Base-by-base conservation (phyloP, 2,888 invertebrate species). In the Spodoptera picta region DNA sequence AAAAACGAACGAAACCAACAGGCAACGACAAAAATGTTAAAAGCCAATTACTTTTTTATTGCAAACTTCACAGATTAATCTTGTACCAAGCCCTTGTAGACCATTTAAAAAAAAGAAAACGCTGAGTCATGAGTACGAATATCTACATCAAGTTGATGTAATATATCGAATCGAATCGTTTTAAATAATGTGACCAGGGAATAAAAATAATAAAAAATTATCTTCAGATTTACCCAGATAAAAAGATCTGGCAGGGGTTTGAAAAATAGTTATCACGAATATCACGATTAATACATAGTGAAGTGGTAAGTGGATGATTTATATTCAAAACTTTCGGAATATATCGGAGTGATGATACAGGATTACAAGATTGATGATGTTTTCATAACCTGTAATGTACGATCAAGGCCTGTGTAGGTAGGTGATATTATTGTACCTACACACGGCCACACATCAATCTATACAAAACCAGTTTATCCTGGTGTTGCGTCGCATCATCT, bases 241-340 rank as follows among this genome's bases (percentile, higher is more conserved):
- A 71, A 67, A 72, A 55, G 49, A 51, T 53, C 66, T 53, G 75
- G 64, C 69, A 47, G 7, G 24, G 50, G 64, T 64, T 36, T 64
- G 58, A 74, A 67, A 67, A 61, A 75, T 68, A 68, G 68, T 68
- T 61, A 45, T 44, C 48, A 52, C 71, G 71, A 73, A 64, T 61
- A 45, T 44, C 48, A 52, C 71, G 75, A 73, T 74, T 64, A 67
- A 74, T 74, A 63, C 49, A 46, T 41, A 31, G 24, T 36, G 36
- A 36, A 36, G 36, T 36, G 36, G 36, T 9, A 36, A 57, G 50
- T 70, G 49, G 55, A 57, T 46, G 59, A 58, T 61, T 60, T 58
- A 61, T 57, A 48, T 65, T 1, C 60, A 47, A 73, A 56, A 62
- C 63, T 24, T 59, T 63, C 48, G 49, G 42, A 44, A 56, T 53